These are phyloP conservation scores for Schizopygopsis malacanthus DNA, from an alignment of 2,797 vertebrate species.

Conservation along the genomic window DNA sequence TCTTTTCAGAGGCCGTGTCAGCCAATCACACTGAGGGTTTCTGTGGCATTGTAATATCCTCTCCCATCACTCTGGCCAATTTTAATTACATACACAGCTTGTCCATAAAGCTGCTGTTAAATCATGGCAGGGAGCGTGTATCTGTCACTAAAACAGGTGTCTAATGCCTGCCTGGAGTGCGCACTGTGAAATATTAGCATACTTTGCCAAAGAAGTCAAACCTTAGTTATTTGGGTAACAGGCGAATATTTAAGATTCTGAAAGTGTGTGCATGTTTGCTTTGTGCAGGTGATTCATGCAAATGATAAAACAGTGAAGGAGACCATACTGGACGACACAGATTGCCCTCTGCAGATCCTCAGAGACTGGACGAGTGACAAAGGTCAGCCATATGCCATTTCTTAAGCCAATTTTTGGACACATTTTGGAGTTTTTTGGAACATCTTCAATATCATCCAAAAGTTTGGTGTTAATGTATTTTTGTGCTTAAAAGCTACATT, in stretches of 20 bases:
- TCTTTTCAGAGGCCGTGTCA: conserved; percentile 50
- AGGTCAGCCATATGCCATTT: conserved; percentile 73
- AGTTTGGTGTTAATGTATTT: too few species aligned
- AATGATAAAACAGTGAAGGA: conserved; percentile 93
- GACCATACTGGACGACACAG: conserved; percentile 87
- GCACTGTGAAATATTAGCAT: background rate
- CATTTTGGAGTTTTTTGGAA: background rate
- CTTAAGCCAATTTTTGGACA: background rate
- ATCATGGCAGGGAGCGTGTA: conserved; percentile 10
- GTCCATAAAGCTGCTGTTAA: background rate
- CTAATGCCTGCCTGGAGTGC: background rate
- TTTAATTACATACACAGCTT: conserved; percentile 9
- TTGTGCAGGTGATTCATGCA: conserved; percentile 79
- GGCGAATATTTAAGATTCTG: background rate
- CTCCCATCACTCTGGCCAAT: background rate
- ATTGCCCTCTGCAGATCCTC: conserved; percentile 96
- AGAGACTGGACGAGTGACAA: conserved; percentile 95
- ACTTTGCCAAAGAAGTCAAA: conserved; percentile 11
- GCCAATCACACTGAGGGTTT: conserved; percentile 59
- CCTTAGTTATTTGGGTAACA: background rate
- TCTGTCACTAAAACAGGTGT: conserved; percentile 5
- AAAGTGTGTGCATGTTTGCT: background rate
- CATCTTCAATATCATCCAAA: background rate
- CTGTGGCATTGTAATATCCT: background rate
- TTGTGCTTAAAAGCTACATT: background rate